Conservation (phyloP, 2,888 invertebrate species). For the Anaspis maculata region DNA sequence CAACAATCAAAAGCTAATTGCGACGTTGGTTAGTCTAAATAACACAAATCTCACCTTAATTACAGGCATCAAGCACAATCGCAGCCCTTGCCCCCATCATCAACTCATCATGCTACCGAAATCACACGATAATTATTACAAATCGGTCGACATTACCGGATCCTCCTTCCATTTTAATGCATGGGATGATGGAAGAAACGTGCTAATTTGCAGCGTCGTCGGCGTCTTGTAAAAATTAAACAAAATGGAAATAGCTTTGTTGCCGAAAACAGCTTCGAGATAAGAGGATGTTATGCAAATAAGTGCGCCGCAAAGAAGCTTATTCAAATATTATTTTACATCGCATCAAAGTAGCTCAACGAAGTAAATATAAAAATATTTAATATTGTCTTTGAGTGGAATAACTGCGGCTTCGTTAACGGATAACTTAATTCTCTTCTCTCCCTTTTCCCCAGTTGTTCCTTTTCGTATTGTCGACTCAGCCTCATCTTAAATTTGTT, state of each 20-base stretch:
- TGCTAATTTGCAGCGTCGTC: too few relatives aligned
- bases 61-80: constrained; percentile 35
- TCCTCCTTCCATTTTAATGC: too few relatives aligned
- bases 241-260: constrained; percentile 13
- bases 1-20: constrained; percentile 27
- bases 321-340: constrained; percentile 32
- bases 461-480: constrained; percentile 14
- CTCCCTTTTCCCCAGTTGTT: constrained; percentile 21
- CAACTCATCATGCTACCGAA: constrained; percentile 35
- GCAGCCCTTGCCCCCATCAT: constrained; percentile 23
- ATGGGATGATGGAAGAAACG: too few relatives aligned
- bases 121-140: constrained; percentile 30
- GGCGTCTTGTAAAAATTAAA: too few relatives aligned
- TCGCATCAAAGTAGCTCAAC: constrained; percentile 29
- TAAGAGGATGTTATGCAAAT: constrained; percentile 27
- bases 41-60: constrained; percentile 34
- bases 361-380: constrained; percentile 37
- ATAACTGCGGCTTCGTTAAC: constrained; percentile 38
- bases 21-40: constrained; percentile 31
- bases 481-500: too few relatives aligned
- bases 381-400: constrained; percentile 36
- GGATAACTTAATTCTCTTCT: constrained; percentile 33
- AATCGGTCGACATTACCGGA: constrained; percentile 10
- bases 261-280: constrained; percentile 9
- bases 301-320: constrained; percentile 27